Conservation (phyloP, 2,797 vertebrate species). For the Propithecus perrieri region DNA sequence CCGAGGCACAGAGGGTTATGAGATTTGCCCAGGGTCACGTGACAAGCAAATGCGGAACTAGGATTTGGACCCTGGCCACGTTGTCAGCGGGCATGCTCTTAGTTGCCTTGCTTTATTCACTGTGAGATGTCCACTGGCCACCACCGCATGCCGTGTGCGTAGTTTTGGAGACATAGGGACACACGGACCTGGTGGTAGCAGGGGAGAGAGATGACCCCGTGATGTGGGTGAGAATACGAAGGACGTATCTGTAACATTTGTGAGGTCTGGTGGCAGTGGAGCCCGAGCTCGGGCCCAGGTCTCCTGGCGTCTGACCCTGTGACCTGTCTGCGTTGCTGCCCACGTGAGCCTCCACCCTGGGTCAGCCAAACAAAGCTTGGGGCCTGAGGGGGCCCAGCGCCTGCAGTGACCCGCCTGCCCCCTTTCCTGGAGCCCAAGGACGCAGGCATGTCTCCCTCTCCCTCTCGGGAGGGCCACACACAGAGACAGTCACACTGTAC, state of each 20-base stretch:
- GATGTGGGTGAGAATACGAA: fast-evolving
- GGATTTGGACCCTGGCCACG: not conserved
- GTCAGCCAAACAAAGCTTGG: too few species aligned
- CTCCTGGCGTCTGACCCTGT: not conserved
- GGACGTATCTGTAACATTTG: fast-evolving
- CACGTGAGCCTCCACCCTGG: fast-evolving
- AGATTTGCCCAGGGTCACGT: not conserved
- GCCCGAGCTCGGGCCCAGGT: fast-evolving
- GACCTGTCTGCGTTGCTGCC: not conserved
- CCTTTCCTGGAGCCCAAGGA: not conserved
- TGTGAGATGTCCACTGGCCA: not conserved
- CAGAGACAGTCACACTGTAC: fast-evolving
- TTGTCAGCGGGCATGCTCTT: fast-evolving
- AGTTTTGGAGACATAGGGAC: not conserved
- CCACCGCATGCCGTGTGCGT: fast-evolving
- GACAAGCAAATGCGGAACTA: fast-evolving
- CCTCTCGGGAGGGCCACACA: fast-evolving
- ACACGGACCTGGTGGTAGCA: too few species aligned
- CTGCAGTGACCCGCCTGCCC: too few species aligned
- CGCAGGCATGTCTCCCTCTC: fast-evolving
- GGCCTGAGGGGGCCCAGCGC: too few species aligned
- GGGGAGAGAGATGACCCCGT: fast-evolving
- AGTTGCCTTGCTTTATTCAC: too few species aligned
- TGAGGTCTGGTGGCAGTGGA: not conserved
- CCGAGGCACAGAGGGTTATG: not conserved